A percentile compares a stretch with the other conserved stretches of the same genome.
These are phyloP conservation scores for Aphis craccivora DNA, from an alignment of 1,140 invertebrate species.

Conservation along the genomic window DNA sequence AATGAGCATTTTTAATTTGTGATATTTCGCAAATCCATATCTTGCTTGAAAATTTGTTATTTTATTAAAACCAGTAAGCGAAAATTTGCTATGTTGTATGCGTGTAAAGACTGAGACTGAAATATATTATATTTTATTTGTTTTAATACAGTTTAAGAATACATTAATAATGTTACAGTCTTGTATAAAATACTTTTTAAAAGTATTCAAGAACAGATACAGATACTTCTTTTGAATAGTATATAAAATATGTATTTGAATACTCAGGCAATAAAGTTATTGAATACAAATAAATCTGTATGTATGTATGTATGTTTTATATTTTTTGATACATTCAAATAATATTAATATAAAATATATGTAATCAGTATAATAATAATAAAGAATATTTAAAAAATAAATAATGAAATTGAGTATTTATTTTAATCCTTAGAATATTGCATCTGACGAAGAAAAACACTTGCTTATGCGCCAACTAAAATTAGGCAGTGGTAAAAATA, in stretches of 20 bases:
- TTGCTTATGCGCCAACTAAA: constrained; percentile 11
- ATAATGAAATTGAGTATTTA: not conserved
- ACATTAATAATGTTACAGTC: too few relatives aligned
- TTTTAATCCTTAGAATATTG: not conserved
- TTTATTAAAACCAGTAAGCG: not conserved
- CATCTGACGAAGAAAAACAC: not conserved
- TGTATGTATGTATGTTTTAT: not conserved
- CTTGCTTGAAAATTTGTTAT: not conserved
- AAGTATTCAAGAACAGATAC: too few relatives aligned
- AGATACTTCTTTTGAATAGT: too few relatives aligned
- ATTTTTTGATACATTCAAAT: not conserved
- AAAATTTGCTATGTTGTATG: not conserved
- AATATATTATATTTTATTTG: too few relatives aligned
- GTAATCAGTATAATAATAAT: not conserved
- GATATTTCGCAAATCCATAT: not conserved
- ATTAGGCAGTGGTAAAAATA: not conserved
- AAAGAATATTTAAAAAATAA: not conserved
- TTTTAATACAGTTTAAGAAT: too few relatives aligned
- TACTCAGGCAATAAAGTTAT: too few relatives aligned
- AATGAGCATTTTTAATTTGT: not conserved
- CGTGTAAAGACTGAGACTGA: not conserved
- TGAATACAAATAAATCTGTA: not conserved
- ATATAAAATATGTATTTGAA: too few relatives aligned
- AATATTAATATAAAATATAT: not conserved
- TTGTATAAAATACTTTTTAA: too few relatives aligned